These are phyloP conservation scores for Tetropium fuscum DNA, from an alignment of 2,888 invertebrate species.

Conservation along the genomic window DNA sequence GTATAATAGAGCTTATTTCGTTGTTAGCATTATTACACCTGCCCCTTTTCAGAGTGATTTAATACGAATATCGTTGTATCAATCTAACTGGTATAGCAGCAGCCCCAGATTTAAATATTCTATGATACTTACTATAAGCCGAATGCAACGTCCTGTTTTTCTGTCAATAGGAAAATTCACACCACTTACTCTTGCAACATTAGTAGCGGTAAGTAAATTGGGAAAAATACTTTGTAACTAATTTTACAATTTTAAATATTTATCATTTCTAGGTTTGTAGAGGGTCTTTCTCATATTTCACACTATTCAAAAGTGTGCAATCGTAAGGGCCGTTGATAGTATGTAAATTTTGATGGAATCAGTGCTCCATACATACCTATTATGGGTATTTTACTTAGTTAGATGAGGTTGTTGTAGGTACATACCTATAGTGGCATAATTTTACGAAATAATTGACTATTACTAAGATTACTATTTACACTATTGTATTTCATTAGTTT, in stretches of 20 bases:
- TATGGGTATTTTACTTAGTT: no score
- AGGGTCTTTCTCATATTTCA: constrained; percentile 48
- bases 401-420: no score
- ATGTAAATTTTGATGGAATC: no score
- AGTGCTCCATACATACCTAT: no score
- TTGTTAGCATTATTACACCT: background rate
- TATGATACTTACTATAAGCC: constrained; percentile 49
- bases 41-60: constrained; percentile 39
- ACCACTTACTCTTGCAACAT: constrained; percentile 45
- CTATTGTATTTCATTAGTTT: no score
- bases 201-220: constrained; percentile 43
- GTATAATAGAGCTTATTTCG: no score
- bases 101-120: constrained; percentile 47
- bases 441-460: no score
- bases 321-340: no score
- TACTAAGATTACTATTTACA: no score
- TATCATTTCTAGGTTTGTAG: constrained; percentile 42
- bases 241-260: background rate
- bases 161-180: constrained; percentile 52
- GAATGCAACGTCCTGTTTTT: constrained; percentile 48
- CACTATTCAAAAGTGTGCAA: constrained; percentile 33
- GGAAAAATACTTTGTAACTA: background rate
- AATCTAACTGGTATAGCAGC: constrained; percentile 46
- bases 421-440: no score
- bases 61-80: constrained; percentile 40